A percentile compares a stretch with the other conserved stretches of the same genome.
Conservation (phyloP, 2,888 invertebrate species). For the Spilarctia lutea region DNA sequence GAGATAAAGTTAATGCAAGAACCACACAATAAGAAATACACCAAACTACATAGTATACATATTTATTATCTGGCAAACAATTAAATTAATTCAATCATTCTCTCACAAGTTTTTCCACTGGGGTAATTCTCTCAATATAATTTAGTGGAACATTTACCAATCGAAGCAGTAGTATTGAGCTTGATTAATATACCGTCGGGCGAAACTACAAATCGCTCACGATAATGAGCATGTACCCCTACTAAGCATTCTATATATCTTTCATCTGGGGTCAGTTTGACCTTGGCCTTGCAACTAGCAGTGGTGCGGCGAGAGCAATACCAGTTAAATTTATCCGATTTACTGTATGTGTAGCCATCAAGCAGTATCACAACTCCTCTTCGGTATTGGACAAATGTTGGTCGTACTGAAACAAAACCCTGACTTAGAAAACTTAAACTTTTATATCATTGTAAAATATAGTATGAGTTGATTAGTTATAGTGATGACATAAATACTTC, state of each 20-base stretch:
- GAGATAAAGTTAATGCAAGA: not conserved
- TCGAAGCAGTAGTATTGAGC: not conserved
- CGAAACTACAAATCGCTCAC: constrained; percentile 2
- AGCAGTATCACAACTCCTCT: constrained; percentile 46
- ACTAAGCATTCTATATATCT: constrained; percentile 31
- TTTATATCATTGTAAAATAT: not conserved
- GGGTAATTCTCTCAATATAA: not conserved
- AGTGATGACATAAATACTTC: not conserved
- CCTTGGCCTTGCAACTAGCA: constrained; percentile 46
- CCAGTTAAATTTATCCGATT: constrained; percentile 41
- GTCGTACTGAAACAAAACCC: constrained; percentile 12
- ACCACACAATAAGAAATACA: not conserved
- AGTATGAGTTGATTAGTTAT: too few relatives aligned
- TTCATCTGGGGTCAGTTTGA: constrained; percentile 43
- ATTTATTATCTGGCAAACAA: not conserved
- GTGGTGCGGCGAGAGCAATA: constrained; percentile 51
- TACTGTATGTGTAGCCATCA: constrained; percentile 53
- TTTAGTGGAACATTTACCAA: not conserved
- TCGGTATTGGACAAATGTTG: constrained; percentile 37
- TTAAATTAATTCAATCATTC: not conserved
- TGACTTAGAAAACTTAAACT: not conserved
- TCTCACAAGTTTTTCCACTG: not conserved
- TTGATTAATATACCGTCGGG: constrained; percentile 16
- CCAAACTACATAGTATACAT: not conserved
- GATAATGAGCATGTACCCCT: constrained; percentile 8